These are phyloP conservation scores for Ceraclea dissimilis DNA, from an alignment of 2,888 invertebrate genomes.

Conservation along the genomic window DNA sequence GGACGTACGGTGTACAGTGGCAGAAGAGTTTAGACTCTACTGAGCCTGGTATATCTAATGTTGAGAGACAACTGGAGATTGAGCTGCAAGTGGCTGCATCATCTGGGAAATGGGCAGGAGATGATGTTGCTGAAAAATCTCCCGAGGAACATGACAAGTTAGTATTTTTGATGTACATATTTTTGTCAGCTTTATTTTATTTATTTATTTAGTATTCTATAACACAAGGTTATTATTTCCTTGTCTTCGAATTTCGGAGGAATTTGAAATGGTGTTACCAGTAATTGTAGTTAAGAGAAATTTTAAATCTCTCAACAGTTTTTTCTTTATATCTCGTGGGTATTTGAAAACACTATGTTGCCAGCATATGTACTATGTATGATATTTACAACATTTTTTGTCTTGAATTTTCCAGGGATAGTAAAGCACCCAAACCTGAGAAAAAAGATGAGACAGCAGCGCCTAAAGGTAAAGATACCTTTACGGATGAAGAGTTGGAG, in stretches of 20 bases:
- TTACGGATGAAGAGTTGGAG: conserved; percentile 63
- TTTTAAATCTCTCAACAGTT: no score
- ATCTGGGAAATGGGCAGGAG: conserved; percentile 9
- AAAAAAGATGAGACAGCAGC: not conserved
- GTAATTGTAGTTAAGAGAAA: no score
- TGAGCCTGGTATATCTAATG: conserved; percentile 18
- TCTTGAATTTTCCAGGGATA: not conserved
- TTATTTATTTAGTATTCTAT: no score
- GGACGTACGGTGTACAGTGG: conserved; percentile 15
- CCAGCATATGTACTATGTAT: no score
- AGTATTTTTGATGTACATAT: no score
- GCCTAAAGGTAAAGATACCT: not conserved
- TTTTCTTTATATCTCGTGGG: no score
- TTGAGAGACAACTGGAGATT: conserved; percentile 18
- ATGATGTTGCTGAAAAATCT: conserved; percentile 12
- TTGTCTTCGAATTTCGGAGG: no score
- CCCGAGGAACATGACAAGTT: conserved; percentile 21
- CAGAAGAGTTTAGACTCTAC: conserved; percentile 18
- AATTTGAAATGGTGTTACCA: no score
- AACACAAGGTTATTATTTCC: no score
- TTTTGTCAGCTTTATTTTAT: not conserved
- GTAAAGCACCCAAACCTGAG: not conserved
- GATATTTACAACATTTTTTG: no score
- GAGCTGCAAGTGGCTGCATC: conserved; percentile 11
- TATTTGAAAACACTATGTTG: no score